phyloP scores from a whole-genome alignment of 2,113 vertebrate genomes.

The Carollia perspicillata region DNA sequence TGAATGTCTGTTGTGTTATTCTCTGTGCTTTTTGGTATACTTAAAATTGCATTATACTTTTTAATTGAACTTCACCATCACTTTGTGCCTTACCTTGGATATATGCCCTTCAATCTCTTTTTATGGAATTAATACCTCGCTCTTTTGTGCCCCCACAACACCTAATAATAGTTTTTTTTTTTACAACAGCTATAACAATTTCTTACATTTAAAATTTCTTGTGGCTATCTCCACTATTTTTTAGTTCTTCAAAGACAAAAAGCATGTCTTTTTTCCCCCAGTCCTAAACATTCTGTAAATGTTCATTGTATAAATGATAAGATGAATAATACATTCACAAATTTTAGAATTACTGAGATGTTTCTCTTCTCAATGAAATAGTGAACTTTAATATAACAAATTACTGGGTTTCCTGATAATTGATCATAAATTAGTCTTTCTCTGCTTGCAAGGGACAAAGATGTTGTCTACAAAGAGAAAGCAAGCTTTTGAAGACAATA shows the following conservation, averaged over 20 bases:
- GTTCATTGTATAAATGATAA: neutral
- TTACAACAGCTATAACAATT: neutral
- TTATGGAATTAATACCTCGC: neutral
- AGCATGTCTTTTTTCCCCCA: neutral
- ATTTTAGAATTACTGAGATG: constrained; percentile 7
- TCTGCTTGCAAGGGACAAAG: constrained; percentile 22
- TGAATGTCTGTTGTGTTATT: neutral
- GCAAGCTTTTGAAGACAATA: neutral
- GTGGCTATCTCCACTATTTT: neutral
- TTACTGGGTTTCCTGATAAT: neutral
- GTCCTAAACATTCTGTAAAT: neutral
- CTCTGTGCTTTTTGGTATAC: neutral
- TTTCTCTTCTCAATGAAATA: constrained; percentile 20
- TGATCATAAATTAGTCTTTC: neutral
- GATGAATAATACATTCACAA: neutral
- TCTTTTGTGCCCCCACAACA: neutral
- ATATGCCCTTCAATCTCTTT: neutral
- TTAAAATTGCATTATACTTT: neutral
- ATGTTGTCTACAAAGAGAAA: constrained; percentile 21
- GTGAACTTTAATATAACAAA: neutral
- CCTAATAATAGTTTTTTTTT: neutral
- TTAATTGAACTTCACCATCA: neutral
- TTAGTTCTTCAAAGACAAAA: neutral
- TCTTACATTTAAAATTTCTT: neutral
- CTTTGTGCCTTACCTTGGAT: neutral